These are phyloP conservation scores for Sparidentex hasta DNA, from an alignment of 2,797 vertebrate species.

Conservation along the genomic window DNA sequence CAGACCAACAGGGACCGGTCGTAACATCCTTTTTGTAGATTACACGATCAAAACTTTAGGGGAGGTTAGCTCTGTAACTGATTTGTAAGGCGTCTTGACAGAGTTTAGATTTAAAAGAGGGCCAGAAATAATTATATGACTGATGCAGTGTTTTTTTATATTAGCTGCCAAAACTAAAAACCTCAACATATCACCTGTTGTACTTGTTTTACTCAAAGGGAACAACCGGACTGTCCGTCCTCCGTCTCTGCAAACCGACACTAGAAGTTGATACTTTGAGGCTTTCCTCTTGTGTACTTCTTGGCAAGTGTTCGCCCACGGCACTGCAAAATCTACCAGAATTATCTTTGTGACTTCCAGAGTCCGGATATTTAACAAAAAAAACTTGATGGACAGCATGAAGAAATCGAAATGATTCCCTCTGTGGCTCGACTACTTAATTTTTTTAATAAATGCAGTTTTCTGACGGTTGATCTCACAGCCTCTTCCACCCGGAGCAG, in stretches of 20 bases:
- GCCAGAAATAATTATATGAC: no score
- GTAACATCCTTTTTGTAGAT: neutral
- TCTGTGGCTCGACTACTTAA: neutral
- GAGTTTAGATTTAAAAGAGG: neutral
- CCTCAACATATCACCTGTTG: neutral
- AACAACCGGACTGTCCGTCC: neutral
- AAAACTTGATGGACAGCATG: neutral
- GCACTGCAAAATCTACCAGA: neutral
- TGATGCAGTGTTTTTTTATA: neutral
- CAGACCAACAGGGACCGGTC: neutral
- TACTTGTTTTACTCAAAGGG: neutral
- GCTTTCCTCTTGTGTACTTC: neutral
- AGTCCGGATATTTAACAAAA: neutral
- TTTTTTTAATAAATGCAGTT: neutral
- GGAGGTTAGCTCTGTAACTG: neutral
- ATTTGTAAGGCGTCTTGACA: neutral
- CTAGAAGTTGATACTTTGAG: neutral
- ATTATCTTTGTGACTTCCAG: neutral
- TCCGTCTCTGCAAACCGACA: constrained; percentile 7
- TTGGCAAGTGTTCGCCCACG: neutral
- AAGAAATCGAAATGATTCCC: neutral
- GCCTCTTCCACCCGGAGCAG: neutral
- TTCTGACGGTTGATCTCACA: neutral
- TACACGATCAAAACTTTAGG: neutral
- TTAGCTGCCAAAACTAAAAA: constrained; percentile 9